A percentile compares a stretch with the other conserved stretches of the same genome.
Conservation (phyloP, 2,797 vertebrate species). For the Enteromius treurensis region DNA sequence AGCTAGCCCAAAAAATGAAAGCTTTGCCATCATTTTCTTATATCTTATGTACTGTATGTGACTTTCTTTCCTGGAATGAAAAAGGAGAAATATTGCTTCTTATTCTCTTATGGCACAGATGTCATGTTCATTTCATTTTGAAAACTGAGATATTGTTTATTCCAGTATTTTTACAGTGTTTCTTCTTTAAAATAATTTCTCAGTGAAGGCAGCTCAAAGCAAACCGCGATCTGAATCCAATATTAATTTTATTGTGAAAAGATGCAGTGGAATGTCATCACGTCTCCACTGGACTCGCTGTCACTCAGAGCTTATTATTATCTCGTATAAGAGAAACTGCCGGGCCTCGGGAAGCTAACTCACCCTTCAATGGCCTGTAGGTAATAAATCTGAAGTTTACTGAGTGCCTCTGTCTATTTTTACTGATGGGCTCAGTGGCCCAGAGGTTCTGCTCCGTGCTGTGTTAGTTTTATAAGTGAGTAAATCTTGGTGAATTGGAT, state of each 20-base stretch:
- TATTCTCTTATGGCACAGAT: background rate
- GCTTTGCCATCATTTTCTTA: background rate
- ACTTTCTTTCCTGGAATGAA: background rate
- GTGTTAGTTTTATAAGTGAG: background rate
- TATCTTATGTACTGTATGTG: no score
- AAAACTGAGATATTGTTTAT: background rate
- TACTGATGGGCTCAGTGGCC: conserved; percentile 9
- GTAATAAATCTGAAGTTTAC: conserved; percentile 39
- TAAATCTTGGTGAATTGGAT: conserved; percentile 12
- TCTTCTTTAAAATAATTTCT: background rate
- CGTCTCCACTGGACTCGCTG: background rate
- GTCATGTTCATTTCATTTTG: background rate
- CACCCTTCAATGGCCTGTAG: background rate
- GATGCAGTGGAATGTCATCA: background rate
- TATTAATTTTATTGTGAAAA: conserved; percentile 12
- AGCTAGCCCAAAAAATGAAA: background rate
- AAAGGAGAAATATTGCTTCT: background rate
- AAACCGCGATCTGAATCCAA: background rate
- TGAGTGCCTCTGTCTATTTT: background rate
- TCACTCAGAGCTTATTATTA: conserved; percentile 25
- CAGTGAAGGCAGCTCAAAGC: background rate
- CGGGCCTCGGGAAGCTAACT: conserved; percentile 1
- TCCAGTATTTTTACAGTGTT: background rate
- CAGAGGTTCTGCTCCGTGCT: conserved; percentile 1
- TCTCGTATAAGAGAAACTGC: conserved; percentile 6